These are phyloP conservation scores for Rhimphoctona megacephalus DNA, from an alignment of 2,888 invertebrate genomes.

Conservation along the genomic window DNA sequence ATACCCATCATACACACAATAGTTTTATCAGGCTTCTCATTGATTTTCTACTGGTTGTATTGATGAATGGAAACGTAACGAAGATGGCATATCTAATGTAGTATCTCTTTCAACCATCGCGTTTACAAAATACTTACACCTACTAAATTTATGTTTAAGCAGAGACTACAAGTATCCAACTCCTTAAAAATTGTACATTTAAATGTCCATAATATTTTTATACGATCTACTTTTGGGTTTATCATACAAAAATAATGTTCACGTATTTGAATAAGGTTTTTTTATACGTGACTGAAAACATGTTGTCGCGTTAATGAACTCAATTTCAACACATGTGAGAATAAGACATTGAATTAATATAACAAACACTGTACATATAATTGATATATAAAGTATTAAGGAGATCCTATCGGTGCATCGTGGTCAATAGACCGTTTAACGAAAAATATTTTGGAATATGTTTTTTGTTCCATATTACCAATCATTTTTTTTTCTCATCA, in stretches of 20 bases:
- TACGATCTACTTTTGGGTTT: not conserved
- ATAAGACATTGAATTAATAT: not conserved
- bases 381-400: not conserved
- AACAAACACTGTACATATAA: not conserved
- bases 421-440: not conserved
- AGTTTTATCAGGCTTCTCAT: slow-evolving; percentile 62
- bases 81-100: not conserved
- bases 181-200: not conserved
- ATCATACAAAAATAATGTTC: not conserved
- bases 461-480: too few relatives aligned
- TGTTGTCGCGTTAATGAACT: not conserved
- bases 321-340: not conserved
- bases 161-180: not conserved
- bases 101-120: not conserved
- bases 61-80: not conserved
- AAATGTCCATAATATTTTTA: not conserved
- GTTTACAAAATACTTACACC: not conserved
- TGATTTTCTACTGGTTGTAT: slow-evolving; percentile 34
- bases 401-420: not conserved
- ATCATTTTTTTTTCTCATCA: too few relatives aligned
- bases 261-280: not conserved
- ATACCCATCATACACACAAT: slow-evolving; percentile 6
- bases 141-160: not conserved
- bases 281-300: not conserved
- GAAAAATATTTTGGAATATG: not conserved